These are phyloP conservation scores for Bufo bufo DNA, from an alignment of 2,113 vertebrate genomes.

Conservation along the genomic window DNA sequence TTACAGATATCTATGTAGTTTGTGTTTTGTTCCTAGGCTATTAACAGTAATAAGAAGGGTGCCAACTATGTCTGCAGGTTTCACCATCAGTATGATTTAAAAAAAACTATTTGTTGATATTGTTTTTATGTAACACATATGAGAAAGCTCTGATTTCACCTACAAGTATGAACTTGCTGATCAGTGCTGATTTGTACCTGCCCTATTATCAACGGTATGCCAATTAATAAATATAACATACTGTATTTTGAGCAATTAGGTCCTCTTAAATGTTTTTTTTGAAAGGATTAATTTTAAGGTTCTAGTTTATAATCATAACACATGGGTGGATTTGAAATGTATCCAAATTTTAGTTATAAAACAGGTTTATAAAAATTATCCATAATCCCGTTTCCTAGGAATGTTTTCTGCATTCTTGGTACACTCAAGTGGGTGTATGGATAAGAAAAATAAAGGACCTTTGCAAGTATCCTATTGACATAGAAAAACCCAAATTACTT, in stretches of 20 bases:
- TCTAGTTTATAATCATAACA: constrained; percentile 32
- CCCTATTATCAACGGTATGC: neutral
- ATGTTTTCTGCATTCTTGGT: neutral
- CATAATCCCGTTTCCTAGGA: constrained; percentile 10
- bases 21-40: too few species aligned
- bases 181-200: neutral
- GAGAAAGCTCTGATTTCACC: neutral
- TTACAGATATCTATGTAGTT: too few species aligned
- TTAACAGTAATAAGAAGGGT: too few species aligned
- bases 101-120: neutral
- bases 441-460: constrained; percentile 8
- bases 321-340: constrained; percentile 45
- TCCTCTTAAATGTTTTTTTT: constrained; percentile 15
- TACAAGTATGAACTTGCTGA: constrained; percentile 4
- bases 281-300: constrained; percentile 33
- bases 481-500: constrained; percentile 1
- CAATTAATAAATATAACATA: neutral
- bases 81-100: too few species aligned
- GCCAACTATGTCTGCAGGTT: too few species aligned
- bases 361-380: constrained; percentile 21
- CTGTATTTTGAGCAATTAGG: neutral
- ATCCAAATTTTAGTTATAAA: constrained; percentile 36
- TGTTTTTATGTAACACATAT: neutral
- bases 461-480: constrained; percentile 17
- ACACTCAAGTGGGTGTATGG: constrained; percentile 3